Conservation (phyloP, 2,888 invertebrate genomes). For the Ethmia dodecea region DNA sequence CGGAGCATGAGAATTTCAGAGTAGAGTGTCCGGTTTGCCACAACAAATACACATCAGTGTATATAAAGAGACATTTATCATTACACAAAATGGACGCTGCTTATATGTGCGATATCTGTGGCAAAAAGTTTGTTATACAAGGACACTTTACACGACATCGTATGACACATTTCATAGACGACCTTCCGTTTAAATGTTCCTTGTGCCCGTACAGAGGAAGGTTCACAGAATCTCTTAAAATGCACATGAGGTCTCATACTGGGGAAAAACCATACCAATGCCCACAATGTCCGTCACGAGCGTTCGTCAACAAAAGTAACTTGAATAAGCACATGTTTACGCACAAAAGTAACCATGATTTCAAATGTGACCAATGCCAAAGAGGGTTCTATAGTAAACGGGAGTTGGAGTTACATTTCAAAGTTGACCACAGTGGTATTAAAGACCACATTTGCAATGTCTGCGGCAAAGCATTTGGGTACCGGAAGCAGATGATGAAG, state of each 20-base stretch:
- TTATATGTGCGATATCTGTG: constrained; percentile 63
- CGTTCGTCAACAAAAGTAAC: constrained; percentile 63
- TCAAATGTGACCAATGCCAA: constrained; percentile 54
- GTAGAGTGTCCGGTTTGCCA: constrained; percentile 49
- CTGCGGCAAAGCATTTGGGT: constrained; percentile 63
- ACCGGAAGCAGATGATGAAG: constrained; percentile 65
- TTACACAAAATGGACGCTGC: constrained; percentile 37
- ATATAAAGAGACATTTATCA: constrained; percentile 49
- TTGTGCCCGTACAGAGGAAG: constrained; percentile 61
- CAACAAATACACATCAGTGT: constrained; percentile 42
- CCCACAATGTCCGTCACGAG: constrained; percentile 48
- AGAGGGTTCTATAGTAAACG: constrained; percentile 53
- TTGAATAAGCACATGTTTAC: constrained; percentile 54
- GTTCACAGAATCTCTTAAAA: constrained; percentile 53
- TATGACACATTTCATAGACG: constrained; percentile 50
- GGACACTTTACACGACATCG: constrained; percentile 51
- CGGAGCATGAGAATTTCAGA: constrained; percentile 51
- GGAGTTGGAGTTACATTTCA: constrained; percentile 52
- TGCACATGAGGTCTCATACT: constrained; percentile 65
- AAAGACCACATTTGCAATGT: constrained; percentile 57
- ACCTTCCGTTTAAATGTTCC: constrained; percentile 29
- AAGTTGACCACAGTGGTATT: constrained; percentile 57
- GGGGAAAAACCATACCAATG: constrained; percentile 66
- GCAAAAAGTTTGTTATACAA: constrained; percentile 47
- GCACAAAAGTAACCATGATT: constrained; percentile 47